phyloP scores from a whole-genome alignment of 2,797 vertebrate genomes.

The Oophaga sylvatica region DNA sequence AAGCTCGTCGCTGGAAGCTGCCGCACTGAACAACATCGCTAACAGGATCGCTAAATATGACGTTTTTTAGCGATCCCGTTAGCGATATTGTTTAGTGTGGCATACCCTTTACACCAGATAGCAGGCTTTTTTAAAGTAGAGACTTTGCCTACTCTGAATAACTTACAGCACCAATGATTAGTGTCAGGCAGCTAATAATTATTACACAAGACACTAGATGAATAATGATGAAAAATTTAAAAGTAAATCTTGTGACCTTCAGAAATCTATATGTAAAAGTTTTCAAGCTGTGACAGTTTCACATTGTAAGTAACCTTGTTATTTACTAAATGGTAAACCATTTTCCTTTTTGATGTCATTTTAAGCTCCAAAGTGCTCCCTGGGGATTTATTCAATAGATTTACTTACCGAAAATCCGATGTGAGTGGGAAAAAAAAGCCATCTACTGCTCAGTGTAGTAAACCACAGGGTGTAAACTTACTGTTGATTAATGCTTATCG shows the following conservation, averaged over 20 bases:
- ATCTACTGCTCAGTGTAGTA: slow-evolving; percentile 1
- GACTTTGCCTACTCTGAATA: no score
- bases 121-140: no score
- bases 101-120: no score
- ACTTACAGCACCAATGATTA: not conserved
- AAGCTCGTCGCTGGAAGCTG: no score
- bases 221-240: not conserved
- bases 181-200: not conserved
- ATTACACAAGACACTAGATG: not conserved
- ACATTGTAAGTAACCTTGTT: slow-evolving; percentile 30
- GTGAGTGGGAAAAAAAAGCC: not conserved
- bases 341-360: slow-evolving; percentile 33
- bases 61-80: no score
- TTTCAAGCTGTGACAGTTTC: not conserved
- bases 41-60: no score
- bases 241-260: slow-evolving; percentile 23
- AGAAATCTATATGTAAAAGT: slow-evolving; percentile 17
- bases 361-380: slow-evolving; percentile 14
- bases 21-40: no score
- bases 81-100: no score
- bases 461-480: slow-evolving; percentile 16
- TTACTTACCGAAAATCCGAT: slow-evolving; percentile 24
- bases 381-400: slow-evolving; percentile 35
- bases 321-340: slow-evolving; percentile 20
- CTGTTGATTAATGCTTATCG: slow-evolving; percentile 14